A percentile compares a stretch with the other conserved stretches of the same genome.
These are phyloP conservation scores for Wiebesia pumilae DNA, from an alignment of 1,140 invertebrate genomes.

Conservation along the genomic window DNA sequence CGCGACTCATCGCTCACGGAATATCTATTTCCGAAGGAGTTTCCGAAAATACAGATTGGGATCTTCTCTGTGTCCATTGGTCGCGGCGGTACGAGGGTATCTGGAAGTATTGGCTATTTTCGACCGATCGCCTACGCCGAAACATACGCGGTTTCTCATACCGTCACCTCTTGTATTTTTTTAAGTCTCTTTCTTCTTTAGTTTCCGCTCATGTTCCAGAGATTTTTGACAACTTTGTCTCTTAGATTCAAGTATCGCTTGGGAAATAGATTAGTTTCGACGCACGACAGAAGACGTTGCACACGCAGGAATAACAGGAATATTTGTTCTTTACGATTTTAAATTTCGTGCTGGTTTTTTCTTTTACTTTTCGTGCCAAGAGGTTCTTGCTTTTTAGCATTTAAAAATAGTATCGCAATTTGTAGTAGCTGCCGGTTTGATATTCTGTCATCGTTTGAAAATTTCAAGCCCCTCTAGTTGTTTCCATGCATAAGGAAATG, in stretches of 20 bases:
- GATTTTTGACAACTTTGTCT: conserved; percentile 28
- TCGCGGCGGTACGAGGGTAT: conserved; percentile 51
- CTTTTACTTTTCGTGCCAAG: conserved; percentile 19
- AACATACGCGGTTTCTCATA: not conserved
- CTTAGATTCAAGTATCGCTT: not conserved
- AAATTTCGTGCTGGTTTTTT: not conserved
- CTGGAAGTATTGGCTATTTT: conserved; percentile 64
- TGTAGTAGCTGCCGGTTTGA: not conserved
- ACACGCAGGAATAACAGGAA: not conserved
- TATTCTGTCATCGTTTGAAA: conserved; percentile 14
- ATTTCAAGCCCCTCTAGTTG: not conserved
- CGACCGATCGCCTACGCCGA: conserved; percentile 57
- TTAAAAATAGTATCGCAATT: conserved; percentile 38
- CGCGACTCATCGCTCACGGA: not conserved
- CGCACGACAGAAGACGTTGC: conserved; percentile 15
- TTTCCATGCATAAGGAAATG: not conserved
- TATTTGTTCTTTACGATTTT: conserved; percentile 22
- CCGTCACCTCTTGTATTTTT: not conserved
- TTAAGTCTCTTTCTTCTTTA: not conserved
- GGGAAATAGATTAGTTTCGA: conserved; percentile 32
- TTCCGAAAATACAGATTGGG: conserved; percentile 62
- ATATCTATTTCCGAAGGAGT: conserved; percentile 59
- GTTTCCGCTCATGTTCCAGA: not conserved
- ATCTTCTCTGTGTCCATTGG: conserved; percentile 38
- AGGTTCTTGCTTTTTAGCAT: conserved; percentile 32